Evolutionary conservation across 2,888 invertebrate species (phyloP), one percentile per base, ranked within the genome.

Genomic region (Oscheius sp.): DNA sequence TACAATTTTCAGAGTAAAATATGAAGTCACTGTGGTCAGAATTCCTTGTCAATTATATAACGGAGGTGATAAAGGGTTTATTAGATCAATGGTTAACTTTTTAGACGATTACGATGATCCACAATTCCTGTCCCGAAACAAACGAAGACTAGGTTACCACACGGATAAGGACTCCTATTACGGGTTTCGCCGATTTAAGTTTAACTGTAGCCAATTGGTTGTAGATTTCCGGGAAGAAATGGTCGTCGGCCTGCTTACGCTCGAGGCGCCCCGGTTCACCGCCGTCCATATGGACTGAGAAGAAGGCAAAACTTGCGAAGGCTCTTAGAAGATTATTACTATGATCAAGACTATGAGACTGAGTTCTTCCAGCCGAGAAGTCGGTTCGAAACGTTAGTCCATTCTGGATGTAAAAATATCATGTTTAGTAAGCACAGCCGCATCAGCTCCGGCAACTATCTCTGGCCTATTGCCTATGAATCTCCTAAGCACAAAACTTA

Each of bases 1-100:
- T n/a, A 32, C 20, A 12, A 9, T 56, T 66, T 81, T 64, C 67
- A 82, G 82, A 59, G 77, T 81, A 24, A 74, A 77, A 70, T 82
- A 82, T 65, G 72, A 81, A 32, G 68, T 80, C 28, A 71, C 74
- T 20, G 69, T 82, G 5, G 80, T 73, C 47, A 77, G 82, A 9
- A 72, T 82, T 69, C 68, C 69, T 0, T 80, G 80, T 38, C 54
- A 65, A 24, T 17, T 24, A 22, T 14, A 26, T 6, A n/a, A 33
- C 14, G 33, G 36, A 38, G 44, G 45, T 49, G n/a, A 1, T n/a
- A 26, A 5, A 26, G 20, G 4, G 41, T 17, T 4, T 14, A 41
- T 14, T 12, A 14, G 3, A 24, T 20, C 26, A 26, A 28, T 5
- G 32, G n/a, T 9, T 20, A n/a, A 5, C n/a, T 66, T 20, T 47